Conservation (phyloP, 2,888 invertebrate species). For the Lysandra bellargus region DNA sequence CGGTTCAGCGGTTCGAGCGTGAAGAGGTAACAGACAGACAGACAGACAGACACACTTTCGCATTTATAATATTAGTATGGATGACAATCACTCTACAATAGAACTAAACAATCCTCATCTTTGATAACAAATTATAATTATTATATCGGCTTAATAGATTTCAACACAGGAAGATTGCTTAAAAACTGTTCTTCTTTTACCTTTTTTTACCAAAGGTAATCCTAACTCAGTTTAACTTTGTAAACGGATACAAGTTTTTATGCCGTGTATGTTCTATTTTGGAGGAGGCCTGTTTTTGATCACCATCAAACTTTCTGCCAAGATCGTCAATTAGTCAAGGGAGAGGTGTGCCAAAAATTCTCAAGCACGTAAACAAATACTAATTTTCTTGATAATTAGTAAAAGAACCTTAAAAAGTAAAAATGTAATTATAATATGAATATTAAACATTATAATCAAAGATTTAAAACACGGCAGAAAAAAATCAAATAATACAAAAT, state of each 20-base stretch:
- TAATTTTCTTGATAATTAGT: background rate
- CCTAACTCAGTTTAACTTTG: background rate
- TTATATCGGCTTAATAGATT: background rate
- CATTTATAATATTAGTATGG: too few relatives aligned
- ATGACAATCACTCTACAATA: too few relatives aligned
- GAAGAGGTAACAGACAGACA: too few relatives aligned
- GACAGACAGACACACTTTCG: too few relatives aligned
- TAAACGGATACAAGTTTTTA: slow-evolving; percentile 10
- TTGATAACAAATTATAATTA: background rate
- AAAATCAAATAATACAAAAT: too few relatives aligned
- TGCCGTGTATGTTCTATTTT: slow-evolving; percentile 47
- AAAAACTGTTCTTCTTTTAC: background rate
- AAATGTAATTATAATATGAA: too few relatives aligned
- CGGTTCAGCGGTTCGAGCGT: too few relatives aligned
- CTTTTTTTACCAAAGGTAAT: background rate
- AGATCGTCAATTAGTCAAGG: slow-evolving; percentile 43
- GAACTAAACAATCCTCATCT: background rate
- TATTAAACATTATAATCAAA: too few relatives aligned
- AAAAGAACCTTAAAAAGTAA: too few relatives aligned
- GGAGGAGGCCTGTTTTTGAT: slow-evolving; percentile 51
- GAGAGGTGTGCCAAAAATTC: slow-evolving; percentile 19
- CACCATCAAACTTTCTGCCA: slow-evolving; percentile 45
- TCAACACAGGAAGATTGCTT: background rate
- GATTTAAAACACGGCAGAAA: too few relatives aligned
- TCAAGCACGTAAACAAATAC: background rate